Evolutionary conservation across 2,797 vertebrate species (phyloP).

Genomic region (Artibeus lituratus): DNA sequence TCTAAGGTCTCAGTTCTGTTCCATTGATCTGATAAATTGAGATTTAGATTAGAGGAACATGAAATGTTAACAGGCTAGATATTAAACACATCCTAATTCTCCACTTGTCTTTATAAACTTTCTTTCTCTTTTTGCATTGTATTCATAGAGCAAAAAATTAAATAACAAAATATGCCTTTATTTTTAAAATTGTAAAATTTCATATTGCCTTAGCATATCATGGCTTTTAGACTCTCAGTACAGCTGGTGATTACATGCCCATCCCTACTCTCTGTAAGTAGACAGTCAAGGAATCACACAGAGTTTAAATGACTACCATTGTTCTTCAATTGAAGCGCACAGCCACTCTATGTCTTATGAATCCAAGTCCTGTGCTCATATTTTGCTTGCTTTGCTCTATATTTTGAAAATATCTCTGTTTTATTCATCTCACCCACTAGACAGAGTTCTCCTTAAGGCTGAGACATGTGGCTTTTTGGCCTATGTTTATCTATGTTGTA

Average conservation of each 20-base stretch:
- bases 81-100: no score
- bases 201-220: background rate
- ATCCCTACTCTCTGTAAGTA: background rate
- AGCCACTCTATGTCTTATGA: background rate
- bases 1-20: no score
- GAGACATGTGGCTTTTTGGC: background rate
- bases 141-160: background rate
- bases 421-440: background rate
- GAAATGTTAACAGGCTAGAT: no score
- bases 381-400: background rate
- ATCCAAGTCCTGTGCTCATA: background rate
- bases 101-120: no score
- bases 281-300: background rate
- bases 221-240: background rate
- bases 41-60: no score
- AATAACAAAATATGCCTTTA: background rate
- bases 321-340: background rate
- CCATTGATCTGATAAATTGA: no score
- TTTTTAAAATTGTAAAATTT: background rate
- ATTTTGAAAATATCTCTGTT: background rate
- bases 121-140: background rate
- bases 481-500: background rate
- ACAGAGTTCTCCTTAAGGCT: background rate
- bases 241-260: background rate
- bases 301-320: background rate